phyloP scores from a whole-genome alignment of 2,113 vertebrate species.

The Hepsetus odoe region DNA sequence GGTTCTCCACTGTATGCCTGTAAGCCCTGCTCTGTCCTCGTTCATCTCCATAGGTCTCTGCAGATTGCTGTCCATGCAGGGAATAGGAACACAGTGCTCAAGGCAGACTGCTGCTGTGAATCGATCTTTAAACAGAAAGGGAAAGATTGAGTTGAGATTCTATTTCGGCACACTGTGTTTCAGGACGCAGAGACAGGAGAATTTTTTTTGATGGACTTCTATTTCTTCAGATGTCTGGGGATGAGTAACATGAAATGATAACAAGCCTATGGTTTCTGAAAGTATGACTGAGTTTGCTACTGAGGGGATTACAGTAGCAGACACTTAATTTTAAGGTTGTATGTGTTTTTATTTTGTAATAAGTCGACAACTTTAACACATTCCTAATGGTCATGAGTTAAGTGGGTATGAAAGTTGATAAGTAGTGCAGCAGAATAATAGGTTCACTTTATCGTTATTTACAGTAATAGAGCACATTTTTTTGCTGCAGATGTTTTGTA shows the following conservation, averaged over 20 bases:
- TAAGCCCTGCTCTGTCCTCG: slow-evolving; percentile 12
- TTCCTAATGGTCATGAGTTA: no score
- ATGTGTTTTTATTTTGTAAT: no score
- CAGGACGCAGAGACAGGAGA: background rate
- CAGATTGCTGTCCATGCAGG: background rate
- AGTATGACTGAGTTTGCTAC: background rate
- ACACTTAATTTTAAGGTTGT: no score
- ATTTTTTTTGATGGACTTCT: background rate
- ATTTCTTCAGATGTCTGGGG: slow-evolving; percentile 1
- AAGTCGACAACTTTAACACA: no score
- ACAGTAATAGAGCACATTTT: no score
- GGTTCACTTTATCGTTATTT: no score
- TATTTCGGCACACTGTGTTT: background rate
- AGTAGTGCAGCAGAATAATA: no score
- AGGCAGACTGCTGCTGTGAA: slow-evolving; percentile 11
- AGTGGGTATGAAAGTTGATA: no score
- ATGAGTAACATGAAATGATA: background rate
- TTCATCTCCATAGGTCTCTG: slow-evolving; percentile 27
- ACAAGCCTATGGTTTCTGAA: background rate
- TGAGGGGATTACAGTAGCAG: background rate
- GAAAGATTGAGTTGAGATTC: slow-evolving; percentile 36
- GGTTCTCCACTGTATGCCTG: slow-evolving; percentile 6
- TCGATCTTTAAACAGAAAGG: slow-evolving; percentile 34
- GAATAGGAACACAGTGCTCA: background rate
- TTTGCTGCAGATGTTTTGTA: no score